These are phyloP conservation scores for Epistrophe eligans DNA, from an alignment of 2,888 invertebrate genomes.

Conservation along the genomic window DNA sequence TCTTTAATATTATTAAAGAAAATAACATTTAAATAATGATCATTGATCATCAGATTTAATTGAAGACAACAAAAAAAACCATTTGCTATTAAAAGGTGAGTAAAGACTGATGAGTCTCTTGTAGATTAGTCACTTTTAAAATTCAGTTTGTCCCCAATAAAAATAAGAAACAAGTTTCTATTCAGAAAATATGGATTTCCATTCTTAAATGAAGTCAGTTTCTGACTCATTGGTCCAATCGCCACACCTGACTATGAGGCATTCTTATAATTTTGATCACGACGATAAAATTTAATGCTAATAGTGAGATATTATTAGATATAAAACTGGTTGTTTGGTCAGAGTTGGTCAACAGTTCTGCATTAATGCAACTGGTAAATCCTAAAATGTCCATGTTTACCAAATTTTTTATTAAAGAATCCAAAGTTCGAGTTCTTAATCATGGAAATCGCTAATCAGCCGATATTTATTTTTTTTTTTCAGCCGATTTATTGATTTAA, in stretches of 20 bases:
- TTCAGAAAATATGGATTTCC: conserved; percentile 5
- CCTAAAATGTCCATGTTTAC: no score
- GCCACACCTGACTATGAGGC: conserved; percentile 36
- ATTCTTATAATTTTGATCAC: conserved; percentile 36
- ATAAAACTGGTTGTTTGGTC: not conserved
- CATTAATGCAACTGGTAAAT: no score
- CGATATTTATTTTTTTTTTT: no score
- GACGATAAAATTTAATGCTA: conserved; percentile 15
- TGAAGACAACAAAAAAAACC: not conserved
- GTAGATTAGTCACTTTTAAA: conserved; percentile 13
- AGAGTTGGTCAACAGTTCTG: no score
- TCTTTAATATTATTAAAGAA: not conserved
- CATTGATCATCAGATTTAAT: not conserved
- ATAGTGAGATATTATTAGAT: not conserved
- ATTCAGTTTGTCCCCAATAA: conserved; percentile 15
- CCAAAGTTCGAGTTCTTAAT: no score
- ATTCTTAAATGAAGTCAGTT: conserved; percentile 34
- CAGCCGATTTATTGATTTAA: no score
- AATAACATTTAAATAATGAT: not conserved
- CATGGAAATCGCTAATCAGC: no score
- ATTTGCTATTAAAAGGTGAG: not conserved
- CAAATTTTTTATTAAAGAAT: no score
- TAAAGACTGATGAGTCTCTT: not conserved
- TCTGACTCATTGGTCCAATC: conserved; percentile 48
- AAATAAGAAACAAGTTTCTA: conserved; percentile 33